Evolutionary conservation across 2,888 invertebrate species (phyloP), one percentile per base, ranked within the genome.

Genomic region (Philereme transversata): DNA sequence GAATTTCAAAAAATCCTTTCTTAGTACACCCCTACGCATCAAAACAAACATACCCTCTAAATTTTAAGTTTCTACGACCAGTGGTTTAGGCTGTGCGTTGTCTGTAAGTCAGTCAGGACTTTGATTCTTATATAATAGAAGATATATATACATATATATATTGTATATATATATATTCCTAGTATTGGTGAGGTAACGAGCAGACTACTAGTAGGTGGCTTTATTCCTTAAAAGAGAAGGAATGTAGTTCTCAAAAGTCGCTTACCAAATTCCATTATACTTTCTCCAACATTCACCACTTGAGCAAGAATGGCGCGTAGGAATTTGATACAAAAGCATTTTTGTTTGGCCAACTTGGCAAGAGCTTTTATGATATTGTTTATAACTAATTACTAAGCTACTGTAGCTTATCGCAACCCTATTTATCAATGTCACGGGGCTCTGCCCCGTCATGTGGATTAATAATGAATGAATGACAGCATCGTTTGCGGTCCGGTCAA

Each of bases 401-500:
- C 40, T 22, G 51, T 44, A 51, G 47, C 36, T 47, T 55, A 62
- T 58, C 54, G 48, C 51, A 48, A 43, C 48, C 54, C 50, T 54
- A 54, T 64, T 41, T 56, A 56, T 57, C 61, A 52, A 51, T 57
- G 59, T 61, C 57, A 58, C 62, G 68, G 45, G 63, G 46, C 41
- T 55, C 52, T 52, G 59, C 51, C 41, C 45, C 50, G 58, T 63
- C 60, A 58, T 64, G 57, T 60, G 55, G 64, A 60, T 52, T 54
- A 59, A 59, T 62, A 58, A 60, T 64, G 64, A 68, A 70, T 68
- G 70, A 70, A 68, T 68, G 68, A 67, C 65, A 67, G 65, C 65
- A 60, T 65, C 51, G 64, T 53, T 59, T 65, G 68, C 63, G 56
- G 59, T 56, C 51, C 62, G 50, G 56, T 56, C 66, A 65, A 62